Conservation (phyloP, 2,888 invertebrate species). For the Drosophila subquinaria region DNA sequence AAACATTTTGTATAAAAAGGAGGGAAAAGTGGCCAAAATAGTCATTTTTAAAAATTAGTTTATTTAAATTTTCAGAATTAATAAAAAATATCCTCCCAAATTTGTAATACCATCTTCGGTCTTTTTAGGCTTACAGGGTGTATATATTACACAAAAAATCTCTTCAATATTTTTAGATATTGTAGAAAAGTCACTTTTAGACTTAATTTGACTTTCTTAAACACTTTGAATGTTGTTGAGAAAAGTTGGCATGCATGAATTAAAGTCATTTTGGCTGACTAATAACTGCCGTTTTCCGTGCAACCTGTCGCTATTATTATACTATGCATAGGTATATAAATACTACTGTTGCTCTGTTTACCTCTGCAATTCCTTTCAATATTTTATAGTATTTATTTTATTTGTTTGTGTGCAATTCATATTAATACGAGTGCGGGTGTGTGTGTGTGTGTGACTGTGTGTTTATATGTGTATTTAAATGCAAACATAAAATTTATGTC, state of each 20-base stretch:
- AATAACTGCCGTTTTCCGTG: slow-evolving; percentile 19
- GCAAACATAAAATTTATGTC: slow-evolving; percentile 84
- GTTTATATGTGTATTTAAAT: slow-evolving; percentile 76
- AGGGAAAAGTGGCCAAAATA: too few species aligned
- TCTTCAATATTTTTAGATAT: background rate
- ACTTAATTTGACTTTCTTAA: background rate
- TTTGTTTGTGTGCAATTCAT: slow-evolving; percentile 48
- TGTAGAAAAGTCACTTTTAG: background rate
- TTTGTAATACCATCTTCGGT: background rate
- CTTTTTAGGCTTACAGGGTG: background rate
- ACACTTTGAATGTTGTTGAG: background rate
- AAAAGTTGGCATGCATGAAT: slow-evolving; percentile 12
- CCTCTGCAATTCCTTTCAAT: slow-evolving; percentile 56
- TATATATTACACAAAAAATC: background rate
- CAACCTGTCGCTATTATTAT: slow-evolving; percentile 30
- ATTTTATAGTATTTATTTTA: slow-evolving; percentile 58
- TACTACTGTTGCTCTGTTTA: slow-evolving; percentile 26
- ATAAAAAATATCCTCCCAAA: too few species aligned
- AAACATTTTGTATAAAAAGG: too few species aligned
- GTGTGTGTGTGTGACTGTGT: slow-evolving; percentile 18
- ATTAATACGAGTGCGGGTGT: slow-evolving; percentile 33
- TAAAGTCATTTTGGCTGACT: slow-evolving; percentile 5
- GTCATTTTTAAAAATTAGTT: too few species aligned
- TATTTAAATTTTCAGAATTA: too few species aligned
- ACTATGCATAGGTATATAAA: slow-evolving; percentile 9